phyloP scores from a whole-genome alignment of 2,797 vertebrate genomes.

The Austrolebias charrua region DNA sequence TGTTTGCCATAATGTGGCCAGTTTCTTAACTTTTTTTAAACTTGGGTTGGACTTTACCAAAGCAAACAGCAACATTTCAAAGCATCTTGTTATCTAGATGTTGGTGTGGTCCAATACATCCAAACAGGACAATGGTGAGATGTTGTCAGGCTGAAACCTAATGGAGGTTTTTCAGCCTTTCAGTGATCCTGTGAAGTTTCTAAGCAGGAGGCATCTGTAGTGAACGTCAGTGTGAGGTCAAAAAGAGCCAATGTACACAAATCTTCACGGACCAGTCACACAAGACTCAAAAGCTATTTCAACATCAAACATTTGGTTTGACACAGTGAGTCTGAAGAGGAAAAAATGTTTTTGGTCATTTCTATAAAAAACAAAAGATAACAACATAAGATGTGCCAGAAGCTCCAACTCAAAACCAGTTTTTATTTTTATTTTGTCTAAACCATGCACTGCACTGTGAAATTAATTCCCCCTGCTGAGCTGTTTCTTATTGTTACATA shows the following conservation, averaged over 20 bases:
- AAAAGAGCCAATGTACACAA: not conserved
- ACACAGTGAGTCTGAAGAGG: too few relatives aligned
- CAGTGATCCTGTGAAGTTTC: not conserved
- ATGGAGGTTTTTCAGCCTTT: not conserved
- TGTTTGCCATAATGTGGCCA: not conserved
- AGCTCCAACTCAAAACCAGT: too few relatives aligned
- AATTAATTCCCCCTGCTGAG: too few relatives aligned
- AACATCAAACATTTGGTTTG: not conserved
- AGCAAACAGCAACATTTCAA: not conserved
- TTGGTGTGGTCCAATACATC: not conserved
- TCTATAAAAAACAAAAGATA: too few relatives aligned
- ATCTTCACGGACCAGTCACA: conserved; percentile 1
- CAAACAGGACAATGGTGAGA: not conserved
- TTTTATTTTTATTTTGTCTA: too few relatives aligned
- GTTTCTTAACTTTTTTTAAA: not conserved
- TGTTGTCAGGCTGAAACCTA: not conserved
- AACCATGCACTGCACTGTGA: too few relatives aligned
- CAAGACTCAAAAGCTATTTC: not conserved
- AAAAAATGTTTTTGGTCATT: too few relatives aligned
- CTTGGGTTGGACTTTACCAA: not conserved
- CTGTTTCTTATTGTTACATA: too few relatives aligned
- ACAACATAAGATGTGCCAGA: too few relatives aligned
- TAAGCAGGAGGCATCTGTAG: not conserved
- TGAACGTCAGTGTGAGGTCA: conserved; percentile 2
- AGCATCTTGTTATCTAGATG: not conserved